Conservation (phyloP, 2,797 vertebrate genomes). For the Xyrichtys novacula region DNA sequence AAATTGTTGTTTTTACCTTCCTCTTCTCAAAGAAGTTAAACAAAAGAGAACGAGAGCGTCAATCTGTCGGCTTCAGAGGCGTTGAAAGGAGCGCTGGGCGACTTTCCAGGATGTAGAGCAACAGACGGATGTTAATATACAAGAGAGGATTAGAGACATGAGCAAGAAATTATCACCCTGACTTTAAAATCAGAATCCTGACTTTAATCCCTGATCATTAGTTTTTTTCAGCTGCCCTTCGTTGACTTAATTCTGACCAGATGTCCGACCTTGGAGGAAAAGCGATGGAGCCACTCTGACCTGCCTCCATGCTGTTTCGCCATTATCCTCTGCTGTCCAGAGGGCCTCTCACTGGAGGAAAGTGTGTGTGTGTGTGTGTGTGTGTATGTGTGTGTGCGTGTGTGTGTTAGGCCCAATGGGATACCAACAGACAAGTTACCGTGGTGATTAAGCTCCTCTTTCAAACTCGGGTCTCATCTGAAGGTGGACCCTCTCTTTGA, state of each 20-base stretch:
- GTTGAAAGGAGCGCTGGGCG: slow-evolving; percentile 5
- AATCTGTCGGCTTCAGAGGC: slow-evolving; percentile 8
- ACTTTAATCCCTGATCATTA: no score
- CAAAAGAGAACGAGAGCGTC: slow-evolving; percentile 16
- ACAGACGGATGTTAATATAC: no score
- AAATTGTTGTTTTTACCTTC: slow-evolving; percentile 37
- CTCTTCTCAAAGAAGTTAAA: slow-evolving; percentile 27
- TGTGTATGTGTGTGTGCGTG: slow-evolving; percentile 16
- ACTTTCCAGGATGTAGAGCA: background rate
- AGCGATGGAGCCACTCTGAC: slow-evolving; percentile 10
- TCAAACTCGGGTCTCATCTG: slow-evolving; percentile 64
- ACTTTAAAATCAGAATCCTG: no score
- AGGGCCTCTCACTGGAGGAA: slow-evolving; percentile 40
- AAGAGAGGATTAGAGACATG: no score
- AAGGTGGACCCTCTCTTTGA: slow-evolving; percentile 69
- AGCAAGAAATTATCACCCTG: no score
- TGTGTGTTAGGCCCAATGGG: slow-evolving; percentile 6
- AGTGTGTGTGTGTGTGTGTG: slow-evolving; percentile 27
- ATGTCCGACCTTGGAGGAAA: background rate
- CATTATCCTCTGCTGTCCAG: slow-evolving; percentile 26
- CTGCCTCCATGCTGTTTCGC: slow-evolving; percentile 24
- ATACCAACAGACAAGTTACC: slow-evolving; percentile 57
- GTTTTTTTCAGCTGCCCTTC: no score
- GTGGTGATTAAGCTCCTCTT: slow-evolving; percentile 77
- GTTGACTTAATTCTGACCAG: no score